A percentile compares a stretch with the other conserved stretches of the same genome.
Conservation (phyloP, 2,888 invertebrate species). For the Camptogramma bilineatum region DNA sequence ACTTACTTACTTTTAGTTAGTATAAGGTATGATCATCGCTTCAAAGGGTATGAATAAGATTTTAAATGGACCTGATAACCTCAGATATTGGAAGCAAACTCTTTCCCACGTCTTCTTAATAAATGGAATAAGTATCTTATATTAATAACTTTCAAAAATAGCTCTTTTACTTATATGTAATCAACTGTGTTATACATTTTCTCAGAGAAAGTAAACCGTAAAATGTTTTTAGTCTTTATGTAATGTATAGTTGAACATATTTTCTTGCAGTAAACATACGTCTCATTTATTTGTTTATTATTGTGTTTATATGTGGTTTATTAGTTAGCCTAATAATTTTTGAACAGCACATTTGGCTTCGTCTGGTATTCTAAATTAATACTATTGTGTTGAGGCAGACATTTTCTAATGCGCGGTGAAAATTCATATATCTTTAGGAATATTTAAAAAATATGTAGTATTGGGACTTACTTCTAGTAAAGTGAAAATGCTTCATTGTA, state of each 20-base stretch:
- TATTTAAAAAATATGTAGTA: neutral
- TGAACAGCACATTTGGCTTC: conserved; percentile 15
- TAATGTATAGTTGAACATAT: neutral
- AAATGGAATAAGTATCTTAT: too few relatives aligned
- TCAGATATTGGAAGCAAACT: too few relatives aligned
- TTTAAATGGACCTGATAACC: too few relatives aligned
- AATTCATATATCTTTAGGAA: neutral
- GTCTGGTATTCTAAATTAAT: conserved; percentile 22
- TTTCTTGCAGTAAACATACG: neutral
- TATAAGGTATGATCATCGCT: too few relatives aligned
- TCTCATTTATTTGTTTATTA: too few relatives aligned
- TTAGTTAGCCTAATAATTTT: conserved; percentile 18
- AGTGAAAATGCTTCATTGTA: neutral
- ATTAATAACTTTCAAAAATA: too few relatives aligned
- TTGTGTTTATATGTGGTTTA: conserved; percentile 2
- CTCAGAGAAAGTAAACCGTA: neutral
- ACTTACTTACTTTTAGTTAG: too few relatives aligned
- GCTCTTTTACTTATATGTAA: too few relatives aligned
- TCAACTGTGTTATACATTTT: neutral
- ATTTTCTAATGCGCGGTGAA: conserved; percentile 12
- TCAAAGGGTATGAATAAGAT: too few relatives aligned
- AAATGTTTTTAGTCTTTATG: neutral
- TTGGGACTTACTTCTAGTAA: neutral
- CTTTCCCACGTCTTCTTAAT: too few relatives aligned
- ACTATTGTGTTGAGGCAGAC: conserved; percentile 20